phyloP scores from a whole-genome alignment of 2,797 vertebrate genomes.

The Euthynnus affinis region DNA sequence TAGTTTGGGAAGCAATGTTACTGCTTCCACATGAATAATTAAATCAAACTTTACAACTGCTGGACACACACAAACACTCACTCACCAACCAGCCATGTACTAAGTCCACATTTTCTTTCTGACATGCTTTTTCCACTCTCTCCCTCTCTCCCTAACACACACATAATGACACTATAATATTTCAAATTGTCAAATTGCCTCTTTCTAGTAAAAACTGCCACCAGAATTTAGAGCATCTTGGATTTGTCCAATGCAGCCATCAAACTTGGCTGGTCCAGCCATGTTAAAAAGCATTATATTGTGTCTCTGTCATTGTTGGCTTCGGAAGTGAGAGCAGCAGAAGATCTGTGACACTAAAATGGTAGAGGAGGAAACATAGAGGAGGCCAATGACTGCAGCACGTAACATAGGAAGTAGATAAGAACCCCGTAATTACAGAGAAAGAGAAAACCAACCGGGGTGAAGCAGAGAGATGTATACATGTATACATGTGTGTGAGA shows the following conservation, averaged over 20 bases:
- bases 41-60: slow-evolving; percentile 80
- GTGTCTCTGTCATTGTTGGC: slow-evolving; percentile 36
- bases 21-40: slow-evolving; percentile 84
- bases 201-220: slow-evolving; percentile 48
- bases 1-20: slow-evolving; percentile 82
- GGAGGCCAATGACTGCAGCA: slow-evolving; percentile 54
- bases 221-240: slow-evolving; percentile 49
- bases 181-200: slow-evolving; percentile 35
- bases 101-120: slow-evolving; percentile 42
- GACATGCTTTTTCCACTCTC: background rate
- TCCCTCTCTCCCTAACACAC: background rate
- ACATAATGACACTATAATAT: background rate
- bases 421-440: slow-evolving; percentile 75
- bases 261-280: slow-evolving; percentile 44
- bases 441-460: slow-evolving; percentile 64
- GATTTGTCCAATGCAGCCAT: slow-evolving; percentile 51
- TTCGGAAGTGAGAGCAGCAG: slow-evolving; percentile 38
- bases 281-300: slow-evolving; percentile 53
- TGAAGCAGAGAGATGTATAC: slow-evolving; percentile 48
- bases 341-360: slow-evolving; percentile 72
- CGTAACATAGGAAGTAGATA: slow-evolving; percentile 71
- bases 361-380: slow-evolving; percentile 62
- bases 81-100: slow-evolving; percentile 18
- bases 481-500: slow-evolving; percentile 6
- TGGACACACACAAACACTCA: slow-evolving; percentile 63